Base-by-base conservation (phyloP, 2,113 vertebrate genomes). In the Chionomys nivalis region DNA sequence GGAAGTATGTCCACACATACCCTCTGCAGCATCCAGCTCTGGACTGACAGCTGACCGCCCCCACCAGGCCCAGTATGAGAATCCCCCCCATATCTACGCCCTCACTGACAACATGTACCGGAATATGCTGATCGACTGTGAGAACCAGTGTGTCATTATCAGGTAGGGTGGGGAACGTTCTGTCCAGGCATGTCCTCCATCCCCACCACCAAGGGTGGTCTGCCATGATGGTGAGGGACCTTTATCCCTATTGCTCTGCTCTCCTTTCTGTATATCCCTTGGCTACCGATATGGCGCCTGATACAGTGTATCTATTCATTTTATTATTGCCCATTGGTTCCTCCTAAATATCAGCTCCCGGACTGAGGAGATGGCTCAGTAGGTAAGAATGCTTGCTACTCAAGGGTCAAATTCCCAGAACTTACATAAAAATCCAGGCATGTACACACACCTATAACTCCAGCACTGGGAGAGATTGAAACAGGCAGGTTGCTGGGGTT, bases 121-220 rank as follows among this genome's bases (percentile, higher is more conserved):
- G 83, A 99, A 99, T 98, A 99, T 99, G 99, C 98, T 99, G 98
- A 99, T 99, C 0, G 99, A 99, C 3, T 98, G 97, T 3, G 99
- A 99, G 98, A 99, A 99, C 97, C 99, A 99, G 92, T 99, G 99
- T 13, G 99, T 99, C 96, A 99, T 99, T 96, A 99, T 99, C 98
- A 99, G 99, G 99, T 3, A 14, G 44, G 31, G 2, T 13, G 13
- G 4, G 73, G 5, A 5, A 13, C 11, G 77, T 87, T 88, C 47
- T 44, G 21, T 21, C 61, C 61, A 24, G 23, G 28, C 13, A 28
- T 52, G 61, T 1, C 0, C 42, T 33, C 52, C 49, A 39, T 65
- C 13, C 7, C 31, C 1, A 4, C n/a, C 24, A 21, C 26, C 14
- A 61, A 44, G 33, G 26, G 44, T 47, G 11, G 10, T 9, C n/a